phyloP scores from a whole-genome alignment of 1,140 invertebrate genomes.

The Propsilocerus akamusi region DNA sequence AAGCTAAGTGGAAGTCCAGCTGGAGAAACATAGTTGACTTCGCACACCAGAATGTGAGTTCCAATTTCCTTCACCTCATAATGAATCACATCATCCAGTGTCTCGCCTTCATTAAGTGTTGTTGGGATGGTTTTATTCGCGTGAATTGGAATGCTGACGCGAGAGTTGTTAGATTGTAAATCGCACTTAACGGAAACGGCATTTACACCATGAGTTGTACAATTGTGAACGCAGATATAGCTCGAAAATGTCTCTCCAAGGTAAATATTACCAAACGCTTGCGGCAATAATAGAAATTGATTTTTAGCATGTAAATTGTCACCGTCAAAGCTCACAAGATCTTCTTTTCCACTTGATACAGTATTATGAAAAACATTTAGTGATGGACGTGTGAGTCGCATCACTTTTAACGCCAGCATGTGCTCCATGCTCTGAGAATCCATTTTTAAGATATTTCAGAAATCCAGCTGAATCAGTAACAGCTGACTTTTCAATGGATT shows the following conservation, averaged over 20 bases:
- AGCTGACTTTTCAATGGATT: too few relatives aligned
- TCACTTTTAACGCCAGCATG: constrained; percentile 40
- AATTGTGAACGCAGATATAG: constrained; percentile 93
- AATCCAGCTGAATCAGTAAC: too few relatives aligned
- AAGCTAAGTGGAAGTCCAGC: constrained; percentile 56
- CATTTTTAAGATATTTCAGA: neutral
- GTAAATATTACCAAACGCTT: constrained; percentile 78
- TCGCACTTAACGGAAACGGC: constrained; percentile 77
- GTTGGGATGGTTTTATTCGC: constrained; percentile 36
- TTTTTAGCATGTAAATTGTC: constrained; percentile 68
- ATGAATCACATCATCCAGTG: constrained; percentile 85
- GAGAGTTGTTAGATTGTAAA: constrained; percentile 78
- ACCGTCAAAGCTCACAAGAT: constrained; percentile 54
- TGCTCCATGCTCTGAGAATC: constrained; percentile 7
- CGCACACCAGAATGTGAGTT: constrained; percentile 93
- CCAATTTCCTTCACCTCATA: constrained; percentile 98
- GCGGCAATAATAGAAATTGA: constrained; percentile 79
- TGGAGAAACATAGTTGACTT: constrained; percentile 71
- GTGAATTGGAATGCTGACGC: constrained; percentile 51
- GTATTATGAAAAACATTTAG: constrained; percentile 60
- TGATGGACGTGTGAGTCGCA: constrained; percentile 77
- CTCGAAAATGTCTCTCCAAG: constrained; percentile 93
- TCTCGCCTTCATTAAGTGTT: constrained; percentile 60
- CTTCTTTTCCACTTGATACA: constrained; percentile 68
- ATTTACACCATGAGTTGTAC: constrained; percentile 62